Conservation (phyloP, 2,113 vertebrate genomes). For the Erythrocebus patas region DNA sequence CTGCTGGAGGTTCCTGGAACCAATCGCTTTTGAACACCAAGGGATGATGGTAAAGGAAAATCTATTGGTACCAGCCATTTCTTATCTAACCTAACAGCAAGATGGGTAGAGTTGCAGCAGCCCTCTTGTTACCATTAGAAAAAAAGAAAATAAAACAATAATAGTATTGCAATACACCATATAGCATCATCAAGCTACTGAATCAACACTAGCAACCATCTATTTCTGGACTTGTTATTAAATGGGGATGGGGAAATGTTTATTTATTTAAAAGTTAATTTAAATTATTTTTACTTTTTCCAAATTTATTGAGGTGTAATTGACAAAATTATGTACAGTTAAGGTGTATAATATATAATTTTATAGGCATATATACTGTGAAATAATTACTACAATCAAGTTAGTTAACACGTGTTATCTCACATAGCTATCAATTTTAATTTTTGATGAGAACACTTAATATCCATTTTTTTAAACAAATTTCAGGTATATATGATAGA, state of each 20-base stretch:
- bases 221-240: background rate
- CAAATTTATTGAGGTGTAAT: background rate
- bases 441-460: background rate
- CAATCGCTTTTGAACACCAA: background rate
- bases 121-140: background rate
- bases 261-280: background rate
- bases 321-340: background rate
- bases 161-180: too few species aligned
- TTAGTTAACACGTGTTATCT: background rate
- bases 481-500: background rate
- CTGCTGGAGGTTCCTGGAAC: too few species aligned
- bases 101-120: accelerated
- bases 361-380: background rate
- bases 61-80: background rate
- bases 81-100: background rate
- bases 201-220: background rate
- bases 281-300: background rate
- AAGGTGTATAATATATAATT: background rate
- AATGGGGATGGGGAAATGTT: accelerated
- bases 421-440: background rate
- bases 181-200: background rate
- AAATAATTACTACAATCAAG: background rate
- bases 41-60: background rate
- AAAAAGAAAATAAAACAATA: background rate
- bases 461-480: background rate